A percentile compares a stretch with the other conserved stretches of the same genome.
phyloP scores from a whole-genome alignment of 1,140 invertebrate genomes.

The Meteorus sp. region DNA sequence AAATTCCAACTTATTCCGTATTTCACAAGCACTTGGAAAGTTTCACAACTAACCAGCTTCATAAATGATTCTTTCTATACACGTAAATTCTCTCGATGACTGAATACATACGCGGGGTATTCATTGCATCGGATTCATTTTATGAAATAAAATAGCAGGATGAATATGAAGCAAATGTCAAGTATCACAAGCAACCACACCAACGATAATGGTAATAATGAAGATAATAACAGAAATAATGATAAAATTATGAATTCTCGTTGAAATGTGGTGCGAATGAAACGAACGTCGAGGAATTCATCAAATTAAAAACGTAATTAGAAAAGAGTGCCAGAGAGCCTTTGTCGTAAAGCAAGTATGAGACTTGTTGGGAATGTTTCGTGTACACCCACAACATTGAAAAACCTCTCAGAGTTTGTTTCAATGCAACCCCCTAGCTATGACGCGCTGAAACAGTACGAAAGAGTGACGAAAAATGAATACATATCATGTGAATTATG shows the following conservation, averaged over 20 bases:
- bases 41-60: too few relatives aligned
- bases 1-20: too few relatives aligned
- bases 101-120: too few relatives aligned
- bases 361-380: background rate
- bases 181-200: too few relatives aligned
- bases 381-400: slow-evolving; percentile 3
- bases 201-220: too few relatives aligned
- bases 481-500: slow-evolving; percentile 19
- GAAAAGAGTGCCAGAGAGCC: slow-evolving; percentile 49
- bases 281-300: slow-evolving; percentile 19
- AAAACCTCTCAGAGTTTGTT: background rate
- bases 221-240: too few relatives aligned
- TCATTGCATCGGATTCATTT: too few relatives aligned
- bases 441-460: slow-evolving; percentile 1
- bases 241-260: background rate
- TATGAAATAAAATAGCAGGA: too few relatives aligned
- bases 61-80: too few relatives aligned
- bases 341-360: slow-evolving; percentile 47
- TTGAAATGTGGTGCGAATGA: background rate
- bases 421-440: background rate
- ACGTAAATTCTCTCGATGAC: too few relatives aligned
- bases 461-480: slow-evolving; percentile 21
- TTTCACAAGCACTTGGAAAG: too few relatives aligned
- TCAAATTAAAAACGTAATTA: slow-evolving; percentile 57
- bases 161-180: too few relatives aligned